Conservation (phyloP, 2,797 vertebrate species). For the Acomys russatus region DNA sequence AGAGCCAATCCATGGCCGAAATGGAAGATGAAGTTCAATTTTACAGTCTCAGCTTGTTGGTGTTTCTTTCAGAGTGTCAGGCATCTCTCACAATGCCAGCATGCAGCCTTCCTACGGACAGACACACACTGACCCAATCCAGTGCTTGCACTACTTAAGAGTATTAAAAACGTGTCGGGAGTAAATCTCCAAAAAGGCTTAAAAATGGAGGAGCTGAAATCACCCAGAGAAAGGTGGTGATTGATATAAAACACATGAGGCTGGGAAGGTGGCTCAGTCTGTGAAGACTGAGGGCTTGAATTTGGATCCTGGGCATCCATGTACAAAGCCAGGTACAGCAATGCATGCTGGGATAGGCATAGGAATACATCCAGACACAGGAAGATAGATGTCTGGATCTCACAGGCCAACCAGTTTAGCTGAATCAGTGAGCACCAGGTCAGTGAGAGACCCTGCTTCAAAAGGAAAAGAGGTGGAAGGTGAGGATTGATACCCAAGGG, state of each 20-base stretch:
- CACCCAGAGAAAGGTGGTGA: conserved; percentile 6
- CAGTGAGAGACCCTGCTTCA: not conserved
- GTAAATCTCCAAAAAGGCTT: not conserved
- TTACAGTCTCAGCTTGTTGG: not conserved
- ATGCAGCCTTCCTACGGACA: not conserved
- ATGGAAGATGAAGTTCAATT: not conserved
- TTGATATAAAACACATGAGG: not conserved
- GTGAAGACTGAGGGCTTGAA: too few species aligned
- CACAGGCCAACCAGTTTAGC: not conserved
- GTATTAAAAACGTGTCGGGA: not conserved
- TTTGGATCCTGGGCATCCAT: not conserved
- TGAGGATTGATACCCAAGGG: not conserved
- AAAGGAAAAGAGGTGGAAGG: not conserved
- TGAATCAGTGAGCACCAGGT: not conserved
- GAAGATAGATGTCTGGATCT: not conserved
- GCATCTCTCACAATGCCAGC: not conserved
- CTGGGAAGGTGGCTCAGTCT: not conserved
- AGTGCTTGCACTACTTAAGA: not conserved
- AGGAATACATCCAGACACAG: not conserved
- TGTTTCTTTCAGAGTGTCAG: not conserved
- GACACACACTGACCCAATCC: not conserved
- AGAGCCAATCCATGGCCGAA: conserved; percentile 11
- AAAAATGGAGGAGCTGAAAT: not conserved
- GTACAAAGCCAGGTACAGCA: not conserved
- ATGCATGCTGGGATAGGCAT: not conserved